Evolutionary conservation across 2,797 vertebrate species (phyloP).

Genomic region (Enteromius argenteus): DNA sequence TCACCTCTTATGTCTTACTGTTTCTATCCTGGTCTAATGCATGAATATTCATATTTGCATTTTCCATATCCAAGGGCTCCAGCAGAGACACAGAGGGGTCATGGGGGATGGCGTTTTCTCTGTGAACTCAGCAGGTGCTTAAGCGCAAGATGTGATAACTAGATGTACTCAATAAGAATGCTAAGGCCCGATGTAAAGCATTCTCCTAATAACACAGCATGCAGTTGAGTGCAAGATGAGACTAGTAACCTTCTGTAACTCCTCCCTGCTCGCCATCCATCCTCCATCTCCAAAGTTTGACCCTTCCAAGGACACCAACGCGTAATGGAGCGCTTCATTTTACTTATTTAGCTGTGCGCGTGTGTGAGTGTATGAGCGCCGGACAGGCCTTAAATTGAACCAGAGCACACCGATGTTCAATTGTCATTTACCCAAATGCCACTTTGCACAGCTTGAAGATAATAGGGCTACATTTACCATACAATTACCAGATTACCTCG

Average conservation of each 20-base stretch:
- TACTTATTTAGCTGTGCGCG: slow-evolving; percentile 43
- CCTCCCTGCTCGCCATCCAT: slow-evolving; percentile 44
- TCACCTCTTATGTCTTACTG: slow-evolving; percentile 40
- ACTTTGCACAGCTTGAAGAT: slow-evolving; percentile 45
- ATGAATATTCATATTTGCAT: slow-evolving; percentile 68
- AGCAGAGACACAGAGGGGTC: slow-evolving; percentile 77
- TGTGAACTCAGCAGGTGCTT: slow-evolving; percentile 82
- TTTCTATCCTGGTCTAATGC: slow-evolving; percentile 43
- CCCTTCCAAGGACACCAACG: slow-evolving; percentile 46
- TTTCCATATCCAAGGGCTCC: slow-evolving; percentile 82
- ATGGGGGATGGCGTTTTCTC: slow-evolving; percentile 74
- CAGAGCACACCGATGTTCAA: neutral
- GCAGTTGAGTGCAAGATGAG: slow-evolving; percentile 68
- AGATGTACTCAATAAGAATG: slow-evolving; percentile 79
- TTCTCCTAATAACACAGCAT: slow-evolving; percentile 78
- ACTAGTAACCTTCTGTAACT: slow-evolving; percentile 57
- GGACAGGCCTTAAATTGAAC: slow-evolving; percentile 36
- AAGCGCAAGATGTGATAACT: slow-evolving; percentile 79
- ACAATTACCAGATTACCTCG: slow-evolving; percentile 48
- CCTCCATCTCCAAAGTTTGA: slow-evolving; percentile 36
- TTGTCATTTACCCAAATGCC: slow-evolving; percentile 48
- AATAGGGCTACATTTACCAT: slow-evolving; percentile 34
- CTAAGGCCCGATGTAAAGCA: slow-evolving; percentile 71
- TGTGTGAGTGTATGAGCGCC: neutral
- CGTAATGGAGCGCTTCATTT: slow-evolving; percentile 39